A percentile compares a stretch with the other conserved stretches of the same genome.
Conservation (phyloP, 2,797 vertebrate genomes). For the Pangasius krempfi region DNA sequence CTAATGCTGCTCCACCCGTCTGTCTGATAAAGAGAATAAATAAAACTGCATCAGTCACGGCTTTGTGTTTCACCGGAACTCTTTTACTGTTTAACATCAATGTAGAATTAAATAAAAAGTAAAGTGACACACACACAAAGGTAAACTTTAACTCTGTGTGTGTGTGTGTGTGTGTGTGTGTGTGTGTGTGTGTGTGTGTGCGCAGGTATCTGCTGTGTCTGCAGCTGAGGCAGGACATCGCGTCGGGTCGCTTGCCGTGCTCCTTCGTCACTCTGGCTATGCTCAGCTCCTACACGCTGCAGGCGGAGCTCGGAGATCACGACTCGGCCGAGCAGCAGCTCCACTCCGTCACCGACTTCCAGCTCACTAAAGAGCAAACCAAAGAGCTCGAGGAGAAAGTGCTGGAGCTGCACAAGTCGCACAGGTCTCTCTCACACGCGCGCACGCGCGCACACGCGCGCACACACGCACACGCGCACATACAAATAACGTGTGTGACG, state of each 20-base stretch:
- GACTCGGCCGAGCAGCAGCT: conserved; percentile 83
- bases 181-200: neutral
- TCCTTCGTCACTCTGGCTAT: conserved; percentile 94
- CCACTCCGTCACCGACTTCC: conserved; percentile 84
- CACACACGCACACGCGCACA: neutral
- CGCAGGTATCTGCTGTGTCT: conserved; percentile 94
- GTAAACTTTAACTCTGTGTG: neutral
- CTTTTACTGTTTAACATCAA: neutral
- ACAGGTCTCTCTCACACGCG: conserved; percentile 75
- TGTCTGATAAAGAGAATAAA: neutral
- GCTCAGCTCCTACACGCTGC: conserved; percentile 90
- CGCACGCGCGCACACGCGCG: neutral
- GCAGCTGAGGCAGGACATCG: conserved; percentile 92
- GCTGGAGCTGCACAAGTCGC: conserved; percentile 90
- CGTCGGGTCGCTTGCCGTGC: conserved; percentile 89
- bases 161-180: neutral
- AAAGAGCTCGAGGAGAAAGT: conserved; percentile 98
- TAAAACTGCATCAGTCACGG: neutral
- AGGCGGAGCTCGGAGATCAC: conserved; percentile 92
- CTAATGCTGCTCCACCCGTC: neutral
- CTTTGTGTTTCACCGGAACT: neutral
- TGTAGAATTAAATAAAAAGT: neutral
- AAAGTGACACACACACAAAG: neutral
- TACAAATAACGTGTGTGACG: neutral
- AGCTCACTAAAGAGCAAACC: conserved; percentile 88